Evolutionary conservation across 2,888 invertebrate genomes (phyloP).

Genomic region (Parnassius mnemosyne): DNA sequence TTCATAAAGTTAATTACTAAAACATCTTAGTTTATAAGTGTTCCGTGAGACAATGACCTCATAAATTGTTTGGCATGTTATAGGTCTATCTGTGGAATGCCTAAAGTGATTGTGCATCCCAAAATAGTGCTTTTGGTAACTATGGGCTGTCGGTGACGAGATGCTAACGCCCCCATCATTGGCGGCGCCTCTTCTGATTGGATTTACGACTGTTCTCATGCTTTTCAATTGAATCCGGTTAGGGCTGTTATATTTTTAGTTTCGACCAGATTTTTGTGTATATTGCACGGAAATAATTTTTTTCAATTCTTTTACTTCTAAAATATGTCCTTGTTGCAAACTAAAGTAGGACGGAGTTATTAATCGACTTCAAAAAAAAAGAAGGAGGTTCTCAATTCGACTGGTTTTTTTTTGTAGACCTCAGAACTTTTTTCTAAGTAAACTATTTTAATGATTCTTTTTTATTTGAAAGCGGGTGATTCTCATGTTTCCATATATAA

Average conservation of each 20-base stretch:
- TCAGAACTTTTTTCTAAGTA: no score
- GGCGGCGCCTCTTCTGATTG: conserved; percentile 50
- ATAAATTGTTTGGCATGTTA: conserved; percentile 31
- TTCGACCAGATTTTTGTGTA: no score
- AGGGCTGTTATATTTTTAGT: conserved; percentile 41
- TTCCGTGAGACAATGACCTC: conserved; percentile 23
- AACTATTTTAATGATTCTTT: no score
- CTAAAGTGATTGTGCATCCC: conserved; percentile 25
- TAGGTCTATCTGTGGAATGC: conserved; percentile 13
- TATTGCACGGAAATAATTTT: no score
- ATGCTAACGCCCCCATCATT: conserved; percentile 39
- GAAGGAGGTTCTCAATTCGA: no score
- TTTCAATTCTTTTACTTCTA: no score
- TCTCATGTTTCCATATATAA: no score
- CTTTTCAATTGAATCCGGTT: conserved; percentile 43
- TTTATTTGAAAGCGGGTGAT: no score
- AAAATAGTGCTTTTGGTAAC: conserved; percentile 32
- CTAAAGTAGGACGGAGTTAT: no score
- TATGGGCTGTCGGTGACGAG: conserved; percentile 26
- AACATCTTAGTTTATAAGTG: conserved; percentile 14
- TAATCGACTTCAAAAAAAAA: no score
- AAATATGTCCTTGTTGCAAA: no score
- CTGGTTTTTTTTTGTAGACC: no score
- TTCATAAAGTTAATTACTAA: conserved; percentile 23
- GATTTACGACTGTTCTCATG: conserved; percentile 52